Base-by-base conservation (phyloP, 2,113 vertebrate species). In the Microcebus griseorufus region DNA sequence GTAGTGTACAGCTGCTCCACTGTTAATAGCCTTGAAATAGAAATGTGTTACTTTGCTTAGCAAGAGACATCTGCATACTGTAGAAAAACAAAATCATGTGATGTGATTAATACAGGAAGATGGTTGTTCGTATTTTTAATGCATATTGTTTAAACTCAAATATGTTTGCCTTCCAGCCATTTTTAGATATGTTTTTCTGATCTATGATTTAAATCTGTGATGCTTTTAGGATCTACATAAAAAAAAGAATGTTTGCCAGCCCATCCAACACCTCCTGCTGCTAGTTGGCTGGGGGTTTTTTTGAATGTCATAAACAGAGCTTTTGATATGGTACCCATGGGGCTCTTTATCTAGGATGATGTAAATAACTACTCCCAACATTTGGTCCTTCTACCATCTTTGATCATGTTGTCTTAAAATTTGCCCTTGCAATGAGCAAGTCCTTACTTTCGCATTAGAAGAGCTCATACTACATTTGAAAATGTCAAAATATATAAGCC, bases 11-110 rank as follows among this genome's bases (percentile, higher is more conserved):
- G 98, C 98, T 99, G 98, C 98, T 98, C 87, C 93, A 93, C 95
- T 95, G 98, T 98, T 98, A 99, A 97, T 96, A 98, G 98, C 97
- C 97, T 98, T 98, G 98, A 98, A 99, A 99, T 97, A 99, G 98
- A 98, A 98, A 98, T 92, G 97, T 98, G 98, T 98, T 98, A 98
- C 97, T 98, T 97, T 97, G 98, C 97, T 98, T 97, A 98, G 98
- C 13, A 86, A 98, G 95, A 98, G 98, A 98, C 98, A 99, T 98
- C 98, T 99, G 98, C 97, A 98, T 92, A 98, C 80, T 86, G 95
- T 93, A 96, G 98, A 97, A 98, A 98, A 98, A 95, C 94, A 97
- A 97, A 98, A 97, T 69, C 98, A 98, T 98, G 98, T 98, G 95
- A 98, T 98, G 96, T 98, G 98, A 99, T 99, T 98, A 98, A 98